Percentiles rank a stretch among this genome's conserved stretches.
Conservation (phyloP, 2,888 invertebrate species). For the Orthosia cruda region DNA sequence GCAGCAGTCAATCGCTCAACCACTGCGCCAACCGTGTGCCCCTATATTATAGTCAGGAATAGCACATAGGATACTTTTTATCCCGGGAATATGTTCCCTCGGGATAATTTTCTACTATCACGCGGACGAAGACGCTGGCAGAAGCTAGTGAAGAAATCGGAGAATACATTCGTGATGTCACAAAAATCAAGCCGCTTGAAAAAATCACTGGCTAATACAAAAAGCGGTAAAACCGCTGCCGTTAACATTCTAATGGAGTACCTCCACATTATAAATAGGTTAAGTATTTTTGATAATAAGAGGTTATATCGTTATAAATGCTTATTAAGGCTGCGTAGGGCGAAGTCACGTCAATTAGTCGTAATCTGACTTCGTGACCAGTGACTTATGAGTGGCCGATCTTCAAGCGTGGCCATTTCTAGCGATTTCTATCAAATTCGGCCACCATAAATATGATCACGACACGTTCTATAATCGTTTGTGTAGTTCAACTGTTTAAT, state of each 20-base stretch:
- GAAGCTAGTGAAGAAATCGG: no score
- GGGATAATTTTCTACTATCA: no score
- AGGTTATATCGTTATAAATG: conserved; percentile 88
- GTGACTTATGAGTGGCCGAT: conserved; percentile 89
- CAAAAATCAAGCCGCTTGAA: conserved; percentile 44
- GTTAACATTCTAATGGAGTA: conserved; percentile 69
- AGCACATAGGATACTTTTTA: no score
- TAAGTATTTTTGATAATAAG: conserved; percentile 90
- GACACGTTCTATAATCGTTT: conserved; percentile 75
- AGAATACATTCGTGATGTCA: no score
- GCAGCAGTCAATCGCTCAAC: no score
- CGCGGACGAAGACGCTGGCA: no score
- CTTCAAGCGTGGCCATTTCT: conserved; percentile 80
- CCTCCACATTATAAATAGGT: conserved; percentile 85
- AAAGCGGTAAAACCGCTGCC: conserved; percentile 53
- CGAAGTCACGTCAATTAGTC: conserved; percentile 89
- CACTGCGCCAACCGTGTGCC: no score
- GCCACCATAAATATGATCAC: conserved; percentile 84
- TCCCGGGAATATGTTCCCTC: no score
- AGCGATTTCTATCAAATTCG: conserved; percentile 82
- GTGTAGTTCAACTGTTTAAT: conserved; percentile 63
- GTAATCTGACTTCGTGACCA: conserved; percentile 89
- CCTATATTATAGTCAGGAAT: no score
- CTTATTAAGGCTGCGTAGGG: conserved; percentile 87
- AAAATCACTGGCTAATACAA: conserved; percentile 39